Conservation (phyloP, 2,888 invertebrate genomes). For the Tortrix viridana region DNA sequence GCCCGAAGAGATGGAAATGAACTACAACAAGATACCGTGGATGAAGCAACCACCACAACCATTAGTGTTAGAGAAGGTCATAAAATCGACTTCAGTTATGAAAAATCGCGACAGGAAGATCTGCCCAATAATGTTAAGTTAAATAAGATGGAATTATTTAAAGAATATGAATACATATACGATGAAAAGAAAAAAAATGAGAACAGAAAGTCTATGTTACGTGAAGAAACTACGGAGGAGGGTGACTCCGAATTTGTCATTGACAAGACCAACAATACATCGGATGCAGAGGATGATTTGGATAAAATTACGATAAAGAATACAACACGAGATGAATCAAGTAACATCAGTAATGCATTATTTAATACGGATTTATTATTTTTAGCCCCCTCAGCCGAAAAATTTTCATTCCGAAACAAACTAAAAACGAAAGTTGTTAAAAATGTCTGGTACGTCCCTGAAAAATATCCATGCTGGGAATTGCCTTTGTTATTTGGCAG, state of each 20-base stretch:
- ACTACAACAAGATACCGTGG: slow-evolving; percentile 31
- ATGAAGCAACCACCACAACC: slow-evolving; percentile 6
- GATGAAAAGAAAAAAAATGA: slow-evolving; percentile 38
- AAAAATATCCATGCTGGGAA: slow-evolving; percentile 71
- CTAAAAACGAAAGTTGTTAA: slow-evolving; percentile 29
- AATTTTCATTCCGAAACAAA: slow-evolving; percentile 38
- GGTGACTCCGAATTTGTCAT: too few relatives aligned
- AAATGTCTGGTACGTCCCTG: slow-evolving; percentile 66
- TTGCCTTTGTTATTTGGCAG: slow-evolving; percentile 68
- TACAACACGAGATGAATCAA: background rate
- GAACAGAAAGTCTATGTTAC: background rate
- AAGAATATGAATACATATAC: slow-evolving; percentile 54
- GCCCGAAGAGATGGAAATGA: slow-evolving; percentile 33
- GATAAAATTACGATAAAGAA: slow-evolving; percentile 21
- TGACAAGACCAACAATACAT: background rate
- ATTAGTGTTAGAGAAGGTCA: background rate
- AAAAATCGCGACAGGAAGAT: background rate
- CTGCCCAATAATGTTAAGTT: background rate
- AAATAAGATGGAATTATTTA: slow-evolving; percentile 9
- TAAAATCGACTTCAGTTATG: background rate
- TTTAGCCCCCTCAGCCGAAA: slow-evolving; percentile 57
- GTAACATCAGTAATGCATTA: slow-evolving; percentile 37
- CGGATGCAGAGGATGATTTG: background rate
- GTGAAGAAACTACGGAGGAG: background rate
- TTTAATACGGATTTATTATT: slow-evolving; percentile 57